These are phyloP conservation scores for Bucco capensis DNA, from an alignment of 2,113 vertebrate species.

Conservation along the genomic window DNA sequence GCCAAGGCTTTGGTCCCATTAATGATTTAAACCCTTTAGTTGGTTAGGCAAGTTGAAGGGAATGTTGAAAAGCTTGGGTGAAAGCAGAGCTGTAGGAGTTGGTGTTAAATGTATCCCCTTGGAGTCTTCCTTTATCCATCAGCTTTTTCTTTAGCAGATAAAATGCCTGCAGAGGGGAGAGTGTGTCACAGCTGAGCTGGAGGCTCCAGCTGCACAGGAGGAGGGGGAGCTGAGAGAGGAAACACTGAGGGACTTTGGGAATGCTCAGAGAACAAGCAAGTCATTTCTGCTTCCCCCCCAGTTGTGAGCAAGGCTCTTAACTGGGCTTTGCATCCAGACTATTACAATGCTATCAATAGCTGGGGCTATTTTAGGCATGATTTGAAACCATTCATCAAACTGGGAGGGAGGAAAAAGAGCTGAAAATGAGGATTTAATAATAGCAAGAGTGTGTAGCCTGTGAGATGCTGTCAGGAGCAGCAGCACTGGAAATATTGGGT, in stretches of 20 bases:
- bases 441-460: background rate
- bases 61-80: conserved; percentile 30
- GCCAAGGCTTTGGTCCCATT: conserved; percentile 4
- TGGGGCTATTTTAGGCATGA: background rate
- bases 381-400: background rate
- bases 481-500: background rate
- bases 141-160: background rate
- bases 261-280: background rate
- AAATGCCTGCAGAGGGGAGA: background rate
- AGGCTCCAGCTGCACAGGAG: background rate
- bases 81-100: background rate
- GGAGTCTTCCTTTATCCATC: background rate
- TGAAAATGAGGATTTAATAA: background rate
- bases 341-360: background rate
- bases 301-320: background rate
- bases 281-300: background rate
- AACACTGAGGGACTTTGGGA: background rate
- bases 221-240: background rate
- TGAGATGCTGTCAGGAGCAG: background rate
- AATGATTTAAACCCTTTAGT: conserved; percentile 31
- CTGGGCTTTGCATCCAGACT: background rate
- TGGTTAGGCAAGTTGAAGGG: background rate
- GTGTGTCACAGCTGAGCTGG: background rate
- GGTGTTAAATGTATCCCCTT: background rate
- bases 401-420: background rate